Evolutionary conservation across 2,888 invertebrate species (phyloP).

Genomic region (Drosophila rellima): DNA sequence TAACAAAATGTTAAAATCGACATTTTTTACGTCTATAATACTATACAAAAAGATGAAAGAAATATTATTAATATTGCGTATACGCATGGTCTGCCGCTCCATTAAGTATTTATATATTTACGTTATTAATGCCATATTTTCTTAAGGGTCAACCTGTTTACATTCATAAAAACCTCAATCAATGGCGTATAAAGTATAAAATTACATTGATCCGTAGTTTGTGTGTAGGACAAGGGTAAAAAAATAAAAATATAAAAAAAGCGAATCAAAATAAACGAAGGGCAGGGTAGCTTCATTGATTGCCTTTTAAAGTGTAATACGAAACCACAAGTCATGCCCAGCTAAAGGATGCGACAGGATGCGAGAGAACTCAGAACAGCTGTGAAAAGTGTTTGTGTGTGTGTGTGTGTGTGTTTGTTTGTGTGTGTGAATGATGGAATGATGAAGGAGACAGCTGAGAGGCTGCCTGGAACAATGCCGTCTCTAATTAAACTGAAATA

Average conservation of each 20-base stretch:
- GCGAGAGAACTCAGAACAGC: conserved; percentile 42
- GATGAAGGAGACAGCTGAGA: conserved; percentile 28
- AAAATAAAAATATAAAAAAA: conserved; percentile 7
- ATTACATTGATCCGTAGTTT: conserved; percentile 48
- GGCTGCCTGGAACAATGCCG: conserved; percentile 33
- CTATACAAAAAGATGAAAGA: conserved; percentile 37
- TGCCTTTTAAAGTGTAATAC: conserved; percentile 67
- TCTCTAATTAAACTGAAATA: conserved; percentile 53
- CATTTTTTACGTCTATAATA: neutral
- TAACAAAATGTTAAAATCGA: too few species aligned
- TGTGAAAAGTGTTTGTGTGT: conserved; percentile 46
- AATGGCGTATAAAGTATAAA: conserved; percentile 56
- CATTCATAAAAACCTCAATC: conserved; percentile 57
- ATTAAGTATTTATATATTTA: conserved; percentile 61
- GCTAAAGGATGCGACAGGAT: conserved; percentile 64
- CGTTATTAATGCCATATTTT: conserved; percentile 30
- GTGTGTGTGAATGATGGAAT: neutral
- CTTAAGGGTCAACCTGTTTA: conserved; percentile 42
- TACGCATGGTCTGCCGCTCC: conserved; percentile 33
- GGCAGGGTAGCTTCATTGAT: conserved; percentile 55
- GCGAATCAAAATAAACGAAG: conserved; percentile 22
- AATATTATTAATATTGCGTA: conserved; percentile 36
- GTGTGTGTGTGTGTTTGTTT: conserved; percentile 2
- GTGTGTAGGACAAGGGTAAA: conserved; percentile 11
- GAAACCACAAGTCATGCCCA: conserved; percentile 64